A percentile compares a stretch with the other conserved stretches of the same genome.
These are phyloP conservation scores for Trichopria drosophilae DNA, from an alignment of 2,888 invertebrate species.

Conservation along the genomic window DNA sequence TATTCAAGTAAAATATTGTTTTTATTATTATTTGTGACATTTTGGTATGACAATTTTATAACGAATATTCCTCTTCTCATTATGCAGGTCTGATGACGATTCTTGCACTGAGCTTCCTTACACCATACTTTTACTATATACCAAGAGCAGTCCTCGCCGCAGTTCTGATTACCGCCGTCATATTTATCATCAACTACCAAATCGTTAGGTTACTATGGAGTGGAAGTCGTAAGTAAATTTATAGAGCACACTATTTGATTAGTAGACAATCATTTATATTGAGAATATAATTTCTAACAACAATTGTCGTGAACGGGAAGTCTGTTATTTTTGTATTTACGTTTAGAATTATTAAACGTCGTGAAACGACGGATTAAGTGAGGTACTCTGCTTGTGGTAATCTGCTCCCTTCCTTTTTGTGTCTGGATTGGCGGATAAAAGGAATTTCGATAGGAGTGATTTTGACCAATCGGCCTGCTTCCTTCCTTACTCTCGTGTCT, in stretches of 20 bases:
- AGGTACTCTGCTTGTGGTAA: too few relatives aligned
- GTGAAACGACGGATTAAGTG: too few relatives aligned
- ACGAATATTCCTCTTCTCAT: too few relatives aligned
- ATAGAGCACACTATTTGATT: too few relatives aligned
- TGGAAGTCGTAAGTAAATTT: conserved; percentile 59
- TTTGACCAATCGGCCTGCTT: too few relatives aligned
- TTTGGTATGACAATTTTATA: neutral
- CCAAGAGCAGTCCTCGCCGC: conserved; percentile 83
- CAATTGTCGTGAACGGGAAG: too few relatives aligned
- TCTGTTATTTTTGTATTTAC: too few relatives aligned
- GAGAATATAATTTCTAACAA: conserved; percentile 2
- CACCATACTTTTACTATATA: conserved; percentile 85
- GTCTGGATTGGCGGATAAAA: too few relatives aligned
- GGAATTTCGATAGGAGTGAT: too few relatives aligned
- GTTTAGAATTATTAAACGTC: too few relatives aligned
- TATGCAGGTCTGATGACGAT: conserved; percentile 74
- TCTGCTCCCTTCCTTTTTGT: too few relatives aligned
- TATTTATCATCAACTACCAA: conserved; percentile 73
- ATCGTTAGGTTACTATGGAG: conserved; percentile 63
- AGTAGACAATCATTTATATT: neutral
- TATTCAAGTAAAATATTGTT: neutral
- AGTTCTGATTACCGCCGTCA: conserved; percentile 86
- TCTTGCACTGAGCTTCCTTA: conserved; percentile 79
- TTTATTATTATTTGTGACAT: neutral
- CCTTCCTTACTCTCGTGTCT: too few relatives aligned